Evolutionary conservation across 2,797 vertebrate genomes (phyloP), one percentile per base, ranked within the genome.

Genomic region (Dryobates pubescens): DNA sequence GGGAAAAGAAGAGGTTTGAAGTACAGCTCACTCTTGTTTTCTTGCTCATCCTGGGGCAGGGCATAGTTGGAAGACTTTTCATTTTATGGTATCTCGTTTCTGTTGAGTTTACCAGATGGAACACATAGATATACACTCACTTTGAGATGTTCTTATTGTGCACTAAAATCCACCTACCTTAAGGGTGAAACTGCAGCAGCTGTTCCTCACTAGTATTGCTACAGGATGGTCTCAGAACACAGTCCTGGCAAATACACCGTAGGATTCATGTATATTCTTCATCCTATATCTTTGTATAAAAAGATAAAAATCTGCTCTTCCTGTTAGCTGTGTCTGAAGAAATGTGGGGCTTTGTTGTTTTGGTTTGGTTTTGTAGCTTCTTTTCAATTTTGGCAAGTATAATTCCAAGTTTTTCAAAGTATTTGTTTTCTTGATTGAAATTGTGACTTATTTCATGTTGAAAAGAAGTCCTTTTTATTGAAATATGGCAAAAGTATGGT

Each of bases 31-130:
- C 23, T 88, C 72, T 75, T 58, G 63, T 71, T 79, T 86, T 29
- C 72, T 56, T 67, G 64, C 84, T 92, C 85, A 68, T 88, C 81
- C 81, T 75, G 64, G 64, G 81, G 84, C 64, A 94, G 63, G 63
- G 63, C 56, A 56, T 41, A 88, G 73, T 75, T 1, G 2, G 63
- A 82, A 88, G 59, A n/a, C 56, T 82, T 68, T 75, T 84, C 45
- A 72, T 88, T 92, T 91, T 56, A 51, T 26, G n/a, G 22, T 47
- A 30, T 34, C 68, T 82, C 11, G 1, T 89, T 88, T 90, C 68
- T 82, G 56, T 18, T 56, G 68, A 45, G 5, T 78, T 87, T 90
- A 85, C 64, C 86, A 92, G 92, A 75, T 75, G 87, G 76, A 93
- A 64, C 68, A 79, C 47, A 27, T 2, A 68, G 59, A 74, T 62